Base-by-base conservation (phyloP, 2,888 invertebrate genomes). In the Drosophila affinis region DNA sequence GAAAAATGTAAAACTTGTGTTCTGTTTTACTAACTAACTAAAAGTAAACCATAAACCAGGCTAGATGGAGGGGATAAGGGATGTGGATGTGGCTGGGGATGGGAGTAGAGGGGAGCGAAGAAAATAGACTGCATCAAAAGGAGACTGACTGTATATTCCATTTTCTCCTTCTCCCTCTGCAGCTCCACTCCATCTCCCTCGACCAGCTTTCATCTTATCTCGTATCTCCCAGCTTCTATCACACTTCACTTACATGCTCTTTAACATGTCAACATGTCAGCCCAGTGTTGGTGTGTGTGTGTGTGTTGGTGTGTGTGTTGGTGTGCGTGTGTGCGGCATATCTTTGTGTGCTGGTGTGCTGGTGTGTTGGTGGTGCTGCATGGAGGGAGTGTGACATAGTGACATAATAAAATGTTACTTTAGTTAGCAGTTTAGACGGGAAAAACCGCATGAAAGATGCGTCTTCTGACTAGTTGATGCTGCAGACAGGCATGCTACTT, bases 181-280 rank as follows among this genome's bases (percentile, higher is more conserved):
- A 4, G 59, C 71, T 56, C 68, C 62, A 57, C 69, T 56, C 68
- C 63, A 57, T 76, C 62, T 68, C 54, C 65, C 72, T 57, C 51
- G 64, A 60, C 74, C 63, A 68, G 60, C 72, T 67, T 81, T 59
- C 79, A 68, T 61, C 65, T 71, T 71, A 72, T 72, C 76, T 76
- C 39, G 49, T 67, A 6, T 39, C 14, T n/a, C 14, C 7, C 14
- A 85, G 77, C 77, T 79, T 80, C 78, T 77, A 80, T 77, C 84
- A 78, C 83, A 84, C 88, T 88, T 82, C 83, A 88, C 87, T 85
- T 86, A 85, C 87, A 88, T 71, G 86, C 85, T 88, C 87, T 85
- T 85, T 85, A 83, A 73, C 81, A 78, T 86, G 85, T 88, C 88
- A 85, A 76, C 86, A 82, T 87, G 84, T 80, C 88, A 80, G 75